phyloP scores from a whole-genome alignment of 23 tunicate species.

The Phallusia fumigata region DNA sequence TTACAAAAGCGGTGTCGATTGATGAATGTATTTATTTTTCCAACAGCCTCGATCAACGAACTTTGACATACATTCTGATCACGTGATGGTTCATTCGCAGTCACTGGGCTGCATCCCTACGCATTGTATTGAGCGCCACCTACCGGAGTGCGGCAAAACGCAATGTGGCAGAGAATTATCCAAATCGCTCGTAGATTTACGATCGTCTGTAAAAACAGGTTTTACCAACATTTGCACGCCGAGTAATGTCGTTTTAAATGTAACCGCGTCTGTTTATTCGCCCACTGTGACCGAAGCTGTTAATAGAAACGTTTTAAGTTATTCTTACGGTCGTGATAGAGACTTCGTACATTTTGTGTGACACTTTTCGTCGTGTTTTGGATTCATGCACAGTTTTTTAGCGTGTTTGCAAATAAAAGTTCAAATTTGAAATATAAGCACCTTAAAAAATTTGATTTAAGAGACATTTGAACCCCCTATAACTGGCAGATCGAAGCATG shows the following conservation, averaged over 20 bases:
- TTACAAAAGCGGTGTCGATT: no score
- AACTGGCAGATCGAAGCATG: no score
- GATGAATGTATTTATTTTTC: no score
- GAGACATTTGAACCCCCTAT: no score
- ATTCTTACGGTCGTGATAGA: not conserved
- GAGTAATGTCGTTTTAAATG: not conserved
- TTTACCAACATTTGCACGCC: not conserved
- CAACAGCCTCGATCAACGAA: no score
- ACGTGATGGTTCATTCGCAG: not conserved
- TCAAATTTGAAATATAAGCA: no score
- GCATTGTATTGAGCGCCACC: not conserved
- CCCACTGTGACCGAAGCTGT: no score
- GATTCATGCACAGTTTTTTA: no score
- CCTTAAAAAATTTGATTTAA: no score
- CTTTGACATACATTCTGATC: not conserved
- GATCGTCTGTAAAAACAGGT: not conserved
- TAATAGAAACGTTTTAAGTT: no score
- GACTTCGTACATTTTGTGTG: slow-evolving; percentile 2
- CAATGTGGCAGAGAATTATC: not conserved
- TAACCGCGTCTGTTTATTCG: not conserved
- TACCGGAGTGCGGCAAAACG: not conserved
- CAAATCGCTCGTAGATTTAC: not conserved
- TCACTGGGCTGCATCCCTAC: not conserved
- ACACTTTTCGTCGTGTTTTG: not conserved
- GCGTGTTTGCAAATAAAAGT: no score